Evolutionary conservation across 2,888 invertebrate genomes (phyloP), one percentile per base, ranked within the genome.

Genomic region (Meandrusa payeni): DNA sequence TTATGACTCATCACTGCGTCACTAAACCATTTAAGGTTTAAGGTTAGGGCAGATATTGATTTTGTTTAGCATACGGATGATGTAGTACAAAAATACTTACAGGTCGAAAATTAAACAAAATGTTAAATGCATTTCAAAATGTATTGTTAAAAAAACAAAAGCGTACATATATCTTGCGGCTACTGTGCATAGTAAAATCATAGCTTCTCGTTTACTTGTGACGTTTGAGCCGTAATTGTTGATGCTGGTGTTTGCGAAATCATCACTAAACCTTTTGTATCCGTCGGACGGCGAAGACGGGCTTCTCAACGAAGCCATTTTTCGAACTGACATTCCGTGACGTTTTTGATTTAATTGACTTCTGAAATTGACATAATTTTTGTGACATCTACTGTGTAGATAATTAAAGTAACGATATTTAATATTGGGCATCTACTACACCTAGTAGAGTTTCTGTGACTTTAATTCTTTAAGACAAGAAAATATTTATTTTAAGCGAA

Each of bases 221-320:
- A 83, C 86, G 65, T 90, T 91, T 52, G 91, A 90, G 66, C 91
- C 91, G 77, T 91, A 91, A 66, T 90, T 89, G 82, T 86, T 87
- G 82, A 85, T 67, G 76, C 85, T 85, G 83, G 74, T 68, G 65
- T 83, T 83, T 67, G 83, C 83, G 69, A 87, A 81, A 76, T 91
- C 91, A 76, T 91, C 90, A 76, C 89, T 89, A 68, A 91, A 91
- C 67, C 90, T 85, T 80, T 90, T 90, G 73, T 91, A 91, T 47
- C 91, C 91, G 68, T 91, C 91, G 63, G 90, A 86, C 69, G 86
- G 87, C 66, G 90, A 87, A 64, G 90, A 89, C 75, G 88, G 86
- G 78, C 89, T 89, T 65, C 89, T 74, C 69, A 85, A 57, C 59
- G 88, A 81, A 83, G 89, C 88, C 89, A 89, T 89, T 82, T 79